Base-by-base conservation (phyloP, 1,140 invertebrate species). In the Cecropterus lyciades region DNA sequence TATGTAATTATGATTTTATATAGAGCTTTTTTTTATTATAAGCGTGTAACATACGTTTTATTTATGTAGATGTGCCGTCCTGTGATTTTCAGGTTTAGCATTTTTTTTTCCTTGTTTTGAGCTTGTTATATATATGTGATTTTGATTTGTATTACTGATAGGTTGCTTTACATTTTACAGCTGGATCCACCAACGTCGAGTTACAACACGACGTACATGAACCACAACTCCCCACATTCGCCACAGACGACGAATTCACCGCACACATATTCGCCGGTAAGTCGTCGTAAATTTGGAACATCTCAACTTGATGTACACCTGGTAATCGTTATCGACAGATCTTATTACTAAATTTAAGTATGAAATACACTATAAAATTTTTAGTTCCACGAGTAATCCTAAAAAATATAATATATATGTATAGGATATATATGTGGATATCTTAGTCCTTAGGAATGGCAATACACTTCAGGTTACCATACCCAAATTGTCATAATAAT, bases 161-260 rank as follows among this genome's bases (percentile, higher is more conserved):
- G 56, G 9, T 37, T 6, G 16, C 72, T 68, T 55, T 72, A 49
- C 62, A 43, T 75, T 37, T n/a, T 2, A 8, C 81, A 91, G 89
- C 70, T 91, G 77, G 89, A 91, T 67, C 72, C 84, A 3, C 87
- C 89, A 15, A 82, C 84, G 56, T 81, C 85, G 52, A 89, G 69
- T 69, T 91, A 91, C 72, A 91, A 84, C 67, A 77, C 84, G 43
- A 77, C 80, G 59, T 91, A 91, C 57, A 85, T 89, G 51, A 91
- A 91, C 73, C 89, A 91, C 81, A 88, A 79, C 75, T 86, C 87
- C 45, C 82, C 85, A 62, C 85, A 89, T 56, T 87, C 87, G 69
- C 85, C 82, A 43, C 89, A 89, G 69, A 81, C 89, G 66, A 87
- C 82, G 69, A 89, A 85, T 69, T 84, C 85, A 60, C 77, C 80